Evolutionary conservation across 2,113 vertebrate species (phyloP).

Genomic region (Struthidea cinerea): DNA sequence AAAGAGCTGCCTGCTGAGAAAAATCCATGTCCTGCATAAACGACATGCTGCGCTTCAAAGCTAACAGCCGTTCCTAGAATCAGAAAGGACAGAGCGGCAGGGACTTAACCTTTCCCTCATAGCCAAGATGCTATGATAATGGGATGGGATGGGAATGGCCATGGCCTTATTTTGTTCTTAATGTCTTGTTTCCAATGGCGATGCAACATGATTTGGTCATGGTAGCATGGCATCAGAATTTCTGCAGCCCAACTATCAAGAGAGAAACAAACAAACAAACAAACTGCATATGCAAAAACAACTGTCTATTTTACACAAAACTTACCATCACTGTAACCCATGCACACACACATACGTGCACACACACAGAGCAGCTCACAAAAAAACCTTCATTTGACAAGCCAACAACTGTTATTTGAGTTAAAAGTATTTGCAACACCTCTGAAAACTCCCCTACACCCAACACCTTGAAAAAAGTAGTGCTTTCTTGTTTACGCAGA

Average conservation of each 20-base stretch:
- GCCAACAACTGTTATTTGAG: neutral
- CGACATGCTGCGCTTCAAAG: slow-evolving; percentile 99
- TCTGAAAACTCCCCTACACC: neutral
- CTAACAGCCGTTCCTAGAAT: slow-evolving; percentile 94
- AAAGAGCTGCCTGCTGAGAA: slow-evolving; percentile 96
- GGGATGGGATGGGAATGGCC: slow-evolving; percentile 70
- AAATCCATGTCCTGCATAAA: slow-evolving; percentile 99
- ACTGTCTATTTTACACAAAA: neutral
- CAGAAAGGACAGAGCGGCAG: slow-evolving; percentile 80
- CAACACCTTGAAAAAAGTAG: neutral
- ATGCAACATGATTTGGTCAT: slow-evolving; percentile 58
- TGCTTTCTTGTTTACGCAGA: neutral
- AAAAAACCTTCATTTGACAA: neutral
- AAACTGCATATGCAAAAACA: slow-evolving; percentile 29
- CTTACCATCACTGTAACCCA: slow-evolving; percentile 5
- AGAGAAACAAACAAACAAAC: slow-evolving; percentile 60
- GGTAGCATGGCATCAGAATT: slow-evolving; percentile 55
- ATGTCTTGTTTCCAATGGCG: slow-evolving; percentile 45
- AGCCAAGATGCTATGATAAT: slow-evolving; percentile 70
- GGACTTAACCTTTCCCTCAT: slow-evolving; percentile 78
- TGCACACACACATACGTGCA: neutral
- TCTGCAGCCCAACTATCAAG: slow-evolving; percentile 45
- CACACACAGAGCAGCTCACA: neutral
- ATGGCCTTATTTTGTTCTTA: slow-evolving; percentile 66
- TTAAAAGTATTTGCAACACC: neutral